These are phyloP conservation scores for Heteromurus nitidus DNA, from an alignment of 2,888 invertebrate species.

Conservation along the genomic window DNA sequence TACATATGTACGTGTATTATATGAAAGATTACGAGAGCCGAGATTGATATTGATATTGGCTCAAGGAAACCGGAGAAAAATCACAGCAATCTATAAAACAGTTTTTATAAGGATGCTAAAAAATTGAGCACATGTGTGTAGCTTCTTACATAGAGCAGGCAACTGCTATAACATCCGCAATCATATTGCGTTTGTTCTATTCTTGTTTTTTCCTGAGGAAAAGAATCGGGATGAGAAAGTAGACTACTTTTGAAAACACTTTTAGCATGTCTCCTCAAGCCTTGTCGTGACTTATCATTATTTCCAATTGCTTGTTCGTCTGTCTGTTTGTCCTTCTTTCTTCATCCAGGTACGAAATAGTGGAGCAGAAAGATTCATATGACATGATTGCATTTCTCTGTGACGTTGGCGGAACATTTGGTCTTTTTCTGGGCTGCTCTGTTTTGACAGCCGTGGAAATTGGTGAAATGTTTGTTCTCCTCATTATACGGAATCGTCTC, in stretches of 20 bases:
- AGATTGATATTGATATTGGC: no score
- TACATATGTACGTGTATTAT: no score
- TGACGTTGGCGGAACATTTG: constrained; percentile 67
- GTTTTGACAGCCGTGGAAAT: constrained; percentile 63
- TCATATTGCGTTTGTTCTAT: no score
- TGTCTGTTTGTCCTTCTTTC: constrained; percentile 2
- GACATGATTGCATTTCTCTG: constrained; percentile 66
- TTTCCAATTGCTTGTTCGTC: not conserved
- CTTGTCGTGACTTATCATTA: constrained; percentile 24
- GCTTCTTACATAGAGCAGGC: no score
- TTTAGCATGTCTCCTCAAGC: constrained; percentile 2
- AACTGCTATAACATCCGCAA: no score
- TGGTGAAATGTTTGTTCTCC: constrained; percentile 44
- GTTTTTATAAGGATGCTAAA: no score
- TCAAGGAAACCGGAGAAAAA: no score
- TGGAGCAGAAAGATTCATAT: constrained; percentile 64
- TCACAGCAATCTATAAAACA: no score
- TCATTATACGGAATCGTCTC: constrained; percentile 16
- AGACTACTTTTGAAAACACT: not conserved
- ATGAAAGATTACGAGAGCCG: no score
- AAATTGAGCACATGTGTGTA: no score
- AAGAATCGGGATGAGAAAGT: not conserved
- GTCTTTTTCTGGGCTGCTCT: constrained; percentile 64
- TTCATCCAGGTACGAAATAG: constrained; percentile 61
- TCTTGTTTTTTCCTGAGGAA: not conserved